Base-by-base conservation (phyloP, 2,888 invertebrate species). In the Odontocolon sp. region DNA sequence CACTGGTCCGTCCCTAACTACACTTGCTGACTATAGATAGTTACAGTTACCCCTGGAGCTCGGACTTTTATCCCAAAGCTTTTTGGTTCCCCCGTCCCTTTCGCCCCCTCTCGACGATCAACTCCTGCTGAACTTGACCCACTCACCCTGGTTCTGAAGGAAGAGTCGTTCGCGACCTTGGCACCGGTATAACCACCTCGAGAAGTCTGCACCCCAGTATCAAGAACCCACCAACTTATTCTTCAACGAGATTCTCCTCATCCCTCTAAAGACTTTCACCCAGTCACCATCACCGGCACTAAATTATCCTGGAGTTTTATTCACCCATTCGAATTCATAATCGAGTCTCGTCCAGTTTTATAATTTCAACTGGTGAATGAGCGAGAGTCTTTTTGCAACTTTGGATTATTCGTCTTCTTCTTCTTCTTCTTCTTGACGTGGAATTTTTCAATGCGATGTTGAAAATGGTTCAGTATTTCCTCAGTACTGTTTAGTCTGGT, bases 41-140 rank as follows among this genome's bases (percentile, higher is more conserved):
- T 77, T 77, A 36, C 57, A 66, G 42, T 75, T 50, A 36, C 21
- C 52, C 59, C 57, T 64, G 73, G 69, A 47, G 50, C 73, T 69
- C 23, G 59, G 59, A 69, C 59, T 77, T 70, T 74, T 67, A 74
- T 74, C 57, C 74, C 38, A 61, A 72, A 76, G 71, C 75, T 75
- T 57, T 59, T 31, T 18, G 40, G n/a, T 16, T n/a, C 42, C 42
- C 8, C 8, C 28, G 8, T 2, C 16, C 1, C 50, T 21, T 11
- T 9, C 16, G 26, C 71, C 28, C 47, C 26, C 64, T 2, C 50
- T 18, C 40, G 78, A 71, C 75, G 70, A 78, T 72, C 71, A 70
- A 72, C 78, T 79, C 68, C 73, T 52, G 54, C 61, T 77, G 80
- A 83, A 82, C 83, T 83, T 83, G 83, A 83, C 83, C 82, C 77